These are phyloP conservation scores for Megalurothrips usitatus DNA, from an alignment of 2,888 invertebrate genomes.

Conservation along the genomic window DNA sequence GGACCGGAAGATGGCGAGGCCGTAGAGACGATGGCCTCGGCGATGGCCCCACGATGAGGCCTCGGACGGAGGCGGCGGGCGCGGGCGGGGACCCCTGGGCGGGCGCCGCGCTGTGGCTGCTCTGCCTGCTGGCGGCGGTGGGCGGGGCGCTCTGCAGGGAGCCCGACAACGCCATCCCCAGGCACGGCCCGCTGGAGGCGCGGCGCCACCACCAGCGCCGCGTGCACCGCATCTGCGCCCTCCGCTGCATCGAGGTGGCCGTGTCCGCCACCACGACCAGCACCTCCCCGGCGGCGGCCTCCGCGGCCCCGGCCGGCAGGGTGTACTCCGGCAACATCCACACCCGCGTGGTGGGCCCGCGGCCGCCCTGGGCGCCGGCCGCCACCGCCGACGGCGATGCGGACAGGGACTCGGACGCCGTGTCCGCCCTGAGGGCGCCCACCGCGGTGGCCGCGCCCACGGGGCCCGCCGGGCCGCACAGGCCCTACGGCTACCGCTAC, in stretches of 20 bases:
- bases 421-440: slow-evolving; percentile 17
- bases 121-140: background rate
- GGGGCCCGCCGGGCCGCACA: background rate
- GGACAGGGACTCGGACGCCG: slow-evolving; percentile 8
- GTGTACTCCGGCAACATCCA: background rate
- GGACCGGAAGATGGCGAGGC: background rate
- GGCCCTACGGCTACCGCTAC: background rate
- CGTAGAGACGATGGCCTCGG: background rate
- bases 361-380: background rate
- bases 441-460: background rate
- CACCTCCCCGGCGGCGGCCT: background rate
- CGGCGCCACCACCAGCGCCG: background rate
- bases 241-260: slow-evolving; percentile 1
- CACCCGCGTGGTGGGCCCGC: slow-evolving; percentile 2
- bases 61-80: no score
- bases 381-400: background rate
- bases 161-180: background rate
- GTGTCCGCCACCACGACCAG: slow-evolving; percentile 6
- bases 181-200: background rate
- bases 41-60: no score
- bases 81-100: background rate
- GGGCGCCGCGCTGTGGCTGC: background rate
- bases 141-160: background rate
- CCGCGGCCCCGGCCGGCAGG: background rate
- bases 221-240: slow-evolving; percentile 12